A percentile compares a stretch with the other conserved stretches of the same genome.
phyloP scores from a whole-genome alignment of 1,140 invertebrate species.

The Listronotus bonariensis region DNA sequence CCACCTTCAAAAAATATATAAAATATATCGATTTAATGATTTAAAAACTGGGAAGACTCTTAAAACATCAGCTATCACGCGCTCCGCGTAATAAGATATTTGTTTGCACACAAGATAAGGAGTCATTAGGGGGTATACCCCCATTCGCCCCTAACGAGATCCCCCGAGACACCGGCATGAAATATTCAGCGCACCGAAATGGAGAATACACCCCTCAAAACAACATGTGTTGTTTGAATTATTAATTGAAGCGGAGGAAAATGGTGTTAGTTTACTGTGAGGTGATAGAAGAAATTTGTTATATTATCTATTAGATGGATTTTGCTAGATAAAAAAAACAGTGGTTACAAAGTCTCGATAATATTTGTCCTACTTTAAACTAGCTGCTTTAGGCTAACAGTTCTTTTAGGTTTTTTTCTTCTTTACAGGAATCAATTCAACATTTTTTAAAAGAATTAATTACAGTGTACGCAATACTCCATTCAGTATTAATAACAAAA shows the following conservation, averaged over 20 bases:
- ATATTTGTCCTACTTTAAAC: no score
- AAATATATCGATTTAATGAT: slow-evolving; percentile 1
- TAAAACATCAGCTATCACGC: slow-evolving; percentile 13
- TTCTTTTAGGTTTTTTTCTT: no score
- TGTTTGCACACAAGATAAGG: slow-evolving; percentile 32
- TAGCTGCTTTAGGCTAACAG: no score
- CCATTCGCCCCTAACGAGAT: slow-evolving; percentile 16
- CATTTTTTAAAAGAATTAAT: no score
- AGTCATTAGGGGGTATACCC: slow-evolving; percentile 22
- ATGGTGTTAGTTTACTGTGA: no score
- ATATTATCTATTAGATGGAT: no score
- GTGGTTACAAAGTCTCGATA: no score
- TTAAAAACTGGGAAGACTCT: slow-evolving; percentile 3
- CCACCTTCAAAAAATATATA: not conserved
- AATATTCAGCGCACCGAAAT: slow-evolving; percentile 22
- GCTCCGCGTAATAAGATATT: slow-evolving; percentile 24
- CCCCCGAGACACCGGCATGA: slow-evolving; percentile 19
- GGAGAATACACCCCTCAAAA: slow-evolving; percentile 8
- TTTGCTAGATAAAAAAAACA: no score
- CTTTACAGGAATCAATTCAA: no score
- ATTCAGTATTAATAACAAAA: no score
- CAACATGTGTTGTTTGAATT: slow-evolving; percentile 12
- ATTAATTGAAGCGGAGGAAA: not conserved
- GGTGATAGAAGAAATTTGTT: no score
- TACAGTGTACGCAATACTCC: no score